These are phyloP conservation scores for Magallana gigas DNA, from an alignment of 1,140 invertebrate genomes.

Conservation along the genomic window DNA sequence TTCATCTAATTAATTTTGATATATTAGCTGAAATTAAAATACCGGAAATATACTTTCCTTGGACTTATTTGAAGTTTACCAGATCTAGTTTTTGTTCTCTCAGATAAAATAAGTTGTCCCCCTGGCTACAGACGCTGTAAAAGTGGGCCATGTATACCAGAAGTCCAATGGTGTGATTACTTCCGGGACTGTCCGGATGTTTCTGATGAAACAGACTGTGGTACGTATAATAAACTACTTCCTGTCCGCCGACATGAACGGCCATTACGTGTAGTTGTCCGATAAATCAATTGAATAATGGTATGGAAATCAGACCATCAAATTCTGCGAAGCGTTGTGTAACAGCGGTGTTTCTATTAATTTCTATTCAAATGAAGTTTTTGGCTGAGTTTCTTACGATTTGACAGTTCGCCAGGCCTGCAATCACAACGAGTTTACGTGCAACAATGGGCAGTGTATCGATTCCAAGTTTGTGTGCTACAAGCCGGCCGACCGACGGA, in stretches of 20 bases:
- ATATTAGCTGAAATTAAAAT: no score
- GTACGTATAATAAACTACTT: constrained; percentile 67
- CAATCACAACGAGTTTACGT: constrained; percentile 71
- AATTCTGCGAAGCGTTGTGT: neutral
- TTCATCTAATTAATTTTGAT: no score
- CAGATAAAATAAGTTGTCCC: constrained; percentile 74
- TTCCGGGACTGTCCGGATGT: constrained; percentile 82
- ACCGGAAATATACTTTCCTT: no score
- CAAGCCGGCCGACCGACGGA: constrained; percentile 56
- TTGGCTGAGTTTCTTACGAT: neutral
- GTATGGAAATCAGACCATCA: neutral
- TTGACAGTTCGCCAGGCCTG: constrained; percentile 62
- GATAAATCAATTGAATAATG: neutral
- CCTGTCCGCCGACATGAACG: neutral
- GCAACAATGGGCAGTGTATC: constrained; percentile 76
- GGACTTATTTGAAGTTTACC: no score
- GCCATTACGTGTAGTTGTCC: neutral
- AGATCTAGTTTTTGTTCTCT: neutral
- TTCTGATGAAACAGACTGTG: constrained; percentile 81
- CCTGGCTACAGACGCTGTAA: constrained; percentile 83
- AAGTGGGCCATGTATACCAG: constrained; percentile 78
- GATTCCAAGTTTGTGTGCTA: constrained; percentile 68
- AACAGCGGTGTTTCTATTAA: neutral
- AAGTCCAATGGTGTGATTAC: constrained; percentile 80
- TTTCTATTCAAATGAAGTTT: neutral